Base-by-base conservation (phyloP, 2,888 invertebrate genomes). In the Spialia ferax region DNA sequence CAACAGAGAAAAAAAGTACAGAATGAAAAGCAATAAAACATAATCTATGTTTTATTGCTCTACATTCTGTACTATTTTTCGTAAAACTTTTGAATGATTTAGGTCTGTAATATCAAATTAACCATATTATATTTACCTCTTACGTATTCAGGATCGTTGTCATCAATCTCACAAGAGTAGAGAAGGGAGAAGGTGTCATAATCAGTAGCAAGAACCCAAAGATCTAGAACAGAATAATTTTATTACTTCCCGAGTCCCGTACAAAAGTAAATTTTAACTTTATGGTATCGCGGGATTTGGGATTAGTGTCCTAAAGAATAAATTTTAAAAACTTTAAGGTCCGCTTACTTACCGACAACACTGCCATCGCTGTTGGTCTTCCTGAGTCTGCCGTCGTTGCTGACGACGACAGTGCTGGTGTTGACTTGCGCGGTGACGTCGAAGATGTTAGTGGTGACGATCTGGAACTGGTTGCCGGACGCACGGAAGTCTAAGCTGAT, bases 191-290 rank as follows among this genome's bases (percentile, higher is more conserved):
- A 92, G 0, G 77, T 81, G 0, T 84, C 77, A 61, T 92, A 91
- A 69, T 92, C 91, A 0, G 92, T 91, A 7, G 80, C 88, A 45
- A 91, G 73, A 1, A 92, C 87, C 84, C 83, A 86, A 15, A 85
- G 74, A 57, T 85, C 91, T 91, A 83, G 35, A 83, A 86, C n/a
- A n/a, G n/a, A n/a, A n/a, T n/a, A n/a, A n/a, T n/a, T n/a, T n/a
- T n/a, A n/a, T n/a, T n/a, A n/a, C n/a, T n/a, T n/a, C n/a, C n/a
- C n/a, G n/a, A n/a, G n/a, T n/a, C n/a, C n/a, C n/a, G n/a, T n/a
- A n/a, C n/a, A n/a, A n/a, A n/a, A n/a, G n/a, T n/a, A n/a, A n/a
- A n/a, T n/a, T n/a, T n/a, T n/a, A n/a, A n/a, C n/a, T n/a, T n/a
- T n/a, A n/a, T n/a, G n/a, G n/a, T n/a, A n/a, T n/a, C n/a, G n/a